These are phyloP conservation scores for Cryptotermes secundus DNA, from an alignment of 1,140 invertebrate species.

Conservation along the genomic window DNA sequence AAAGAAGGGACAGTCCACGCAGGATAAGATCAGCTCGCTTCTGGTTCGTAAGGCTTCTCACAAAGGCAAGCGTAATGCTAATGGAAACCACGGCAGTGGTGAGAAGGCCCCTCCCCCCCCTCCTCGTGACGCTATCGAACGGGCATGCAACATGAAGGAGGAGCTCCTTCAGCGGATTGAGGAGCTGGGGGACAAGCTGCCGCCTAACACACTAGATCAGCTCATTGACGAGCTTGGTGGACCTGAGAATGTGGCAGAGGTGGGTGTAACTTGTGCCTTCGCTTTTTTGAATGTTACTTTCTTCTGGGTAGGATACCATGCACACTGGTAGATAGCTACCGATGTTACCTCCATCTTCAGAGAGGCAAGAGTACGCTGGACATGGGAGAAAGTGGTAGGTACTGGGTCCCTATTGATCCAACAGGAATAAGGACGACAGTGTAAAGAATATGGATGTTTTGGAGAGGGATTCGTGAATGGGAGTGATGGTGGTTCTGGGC, in stretches of 20 bases:
- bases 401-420: no score
- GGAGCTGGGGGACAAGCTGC: conserved; percentile 80
- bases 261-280: conserved; percentile 41
- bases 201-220: conserved; percentile 98
- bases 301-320: no score
- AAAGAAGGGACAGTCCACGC: conserved; percentile 66
- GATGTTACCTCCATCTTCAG: no score
- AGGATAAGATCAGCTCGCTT: conserved; percentile 64
- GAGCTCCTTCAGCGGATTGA: conserved; percentile 87
- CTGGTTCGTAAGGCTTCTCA: conserved; percentile 35
- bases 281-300: neutral
- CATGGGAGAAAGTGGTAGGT: no score
- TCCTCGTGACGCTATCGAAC: conserved; percentile 78
- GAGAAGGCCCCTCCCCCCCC: conserved; percentile 54
- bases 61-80: conserved; percentile 37
- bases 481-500: no score
- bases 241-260: conserved; percentile 95
- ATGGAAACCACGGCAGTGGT: conserved; percentile 38
- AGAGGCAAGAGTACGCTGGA: no score
- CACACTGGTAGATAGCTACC: no score
- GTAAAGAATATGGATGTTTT: no score
- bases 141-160: conserved; percentile 89
- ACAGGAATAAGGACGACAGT: no score
- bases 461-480: no score
- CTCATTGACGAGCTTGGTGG: conserved; percentile 98